Base-by-base conservation (phyloP, 2,797 vertebrate species). In the Sebastes variabilis region DNA sequence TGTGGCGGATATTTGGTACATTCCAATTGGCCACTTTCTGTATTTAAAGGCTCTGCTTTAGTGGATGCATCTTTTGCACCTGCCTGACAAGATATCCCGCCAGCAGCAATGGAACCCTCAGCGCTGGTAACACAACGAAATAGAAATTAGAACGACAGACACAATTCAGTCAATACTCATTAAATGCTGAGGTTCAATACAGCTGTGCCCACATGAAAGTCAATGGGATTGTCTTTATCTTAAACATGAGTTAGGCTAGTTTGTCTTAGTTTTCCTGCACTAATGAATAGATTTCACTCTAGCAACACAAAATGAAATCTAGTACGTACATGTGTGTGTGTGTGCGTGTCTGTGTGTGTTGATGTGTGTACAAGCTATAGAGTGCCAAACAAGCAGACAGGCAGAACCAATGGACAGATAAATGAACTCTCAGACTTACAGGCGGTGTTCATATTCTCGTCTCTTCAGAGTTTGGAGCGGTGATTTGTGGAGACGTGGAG, bases 401-500 rank as follows among this genome's bases (percentile, higher is more conserved):
- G 61, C 67, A 27, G 46, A 64, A 59, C 42, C 22, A 49, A 9
- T n/a, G 9, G 36, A 65, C 70, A 56, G 65, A 69, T 72, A 61
- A 75, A 71, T 81, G 7, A 80, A 59, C 5, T 69, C 0, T 5
- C 13, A 55, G 67, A 46, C 36, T 61, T 29, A 18, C 5, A 49
- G 62, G 18, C 42, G 3, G 52, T 32, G 55, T 25, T 67, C 16
- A 62, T 66, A 36, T 73, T 61, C 36, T 69, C 30, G 46, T 22
- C 54, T 20, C 32, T 65, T 59, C 66, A 66, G 54, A 65, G 59
- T 56, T 46, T 10, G 8, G 42, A 49, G 29, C 4, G 22, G 52
- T 78, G 71, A 75, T 81, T 67, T 66, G 62, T 69, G 69, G 56
- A 68, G 56, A 67, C 13, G 20, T 42, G 46, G 32, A 80, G 69